Evolutionary conservation across 2,113 vertebrate species (phyloP).

Genomic region (Hydrochoerus hydrochaeris): DNA sequence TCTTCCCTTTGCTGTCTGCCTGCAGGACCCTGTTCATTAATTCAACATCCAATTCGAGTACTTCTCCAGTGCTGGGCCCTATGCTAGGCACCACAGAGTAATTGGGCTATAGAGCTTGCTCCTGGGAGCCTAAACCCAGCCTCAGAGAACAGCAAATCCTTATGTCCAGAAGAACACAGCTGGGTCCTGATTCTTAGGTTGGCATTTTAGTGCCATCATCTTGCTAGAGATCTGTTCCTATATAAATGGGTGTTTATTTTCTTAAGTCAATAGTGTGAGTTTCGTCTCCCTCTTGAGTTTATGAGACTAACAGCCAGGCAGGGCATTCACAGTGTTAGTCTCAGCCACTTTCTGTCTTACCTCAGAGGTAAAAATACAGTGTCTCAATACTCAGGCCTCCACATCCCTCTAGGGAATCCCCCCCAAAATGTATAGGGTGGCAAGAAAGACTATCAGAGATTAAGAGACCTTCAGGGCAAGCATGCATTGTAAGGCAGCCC

Average conservation of each 20-base stretch:
- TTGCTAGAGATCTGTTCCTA: slow-evolving; percentile 13
- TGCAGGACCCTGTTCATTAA: neutral
- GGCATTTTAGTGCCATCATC: neutral
- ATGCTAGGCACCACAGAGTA: neutral
- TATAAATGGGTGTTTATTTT: neutral
- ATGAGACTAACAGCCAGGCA: slow-evolving; percentile 7
- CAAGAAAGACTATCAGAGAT: neutral
- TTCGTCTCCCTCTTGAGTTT: slow-evolving; percentile 11
- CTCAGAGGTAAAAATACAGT: neutral
- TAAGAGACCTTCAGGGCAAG: neutral
- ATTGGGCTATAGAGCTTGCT: neutral
- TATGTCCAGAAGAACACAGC: neutral
- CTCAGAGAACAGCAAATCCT: neutral
- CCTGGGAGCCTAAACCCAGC: neutral
- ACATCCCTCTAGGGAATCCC: neutral
- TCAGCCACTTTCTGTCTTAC: neutral
- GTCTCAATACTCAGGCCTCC: neutral
- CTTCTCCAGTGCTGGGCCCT: neutral
- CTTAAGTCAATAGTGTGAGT: neutral
- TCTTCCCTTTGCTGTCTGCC: neutral
- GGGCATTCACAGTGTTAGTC: neutral
- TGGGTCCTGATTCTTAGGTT: neutral
- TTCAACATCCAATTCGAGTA: neutral
- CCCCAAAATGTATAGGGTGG: neutral
- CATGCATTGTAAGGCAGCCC: neutral